These are phyloP conservation scores for Tipula lateralis DNA, from an alignment of 2,888 invertebrate species.

Conservation along the genomic window DNA sequence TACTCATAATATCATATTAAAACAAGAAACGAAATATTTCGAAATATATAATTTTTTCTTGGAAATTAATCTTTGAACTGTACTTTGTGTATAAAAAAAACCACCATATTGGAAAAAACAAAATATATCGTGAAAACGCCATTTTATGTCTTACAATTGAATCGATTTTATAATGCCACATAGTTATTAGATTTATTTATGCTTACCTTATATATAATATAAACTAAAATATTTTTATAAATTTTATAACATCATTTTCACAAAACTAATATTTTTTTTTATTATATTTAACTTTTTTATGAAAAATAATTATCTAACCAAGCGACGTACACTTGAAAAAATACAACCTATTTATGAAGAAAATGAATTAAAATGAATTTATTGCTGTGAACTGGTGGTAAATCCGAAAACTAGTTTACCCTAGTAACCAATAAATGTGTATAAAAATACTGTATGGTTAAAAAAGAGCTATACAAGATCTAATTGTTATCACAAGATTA, in stretches of 20 bases:
- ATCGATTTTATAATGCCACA: neutral
- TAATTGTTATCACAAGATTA: too few relatives aligned
- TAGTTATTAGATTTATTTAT: neutral
- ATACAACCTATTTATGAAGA: slow-evolving; percentile 19
- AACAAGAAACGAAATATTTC: neutral
- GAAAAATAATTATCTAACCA: slow-evolving; percentile 20
- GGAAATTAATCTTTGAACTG: neutral
- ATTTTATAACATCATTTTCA: neutral
- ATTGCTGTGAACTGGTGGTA: neutral
- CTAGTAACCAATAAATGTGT: neutral
- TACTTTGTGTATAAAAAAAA: neutral
- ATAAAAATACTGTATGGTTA: too few relatives aligned
- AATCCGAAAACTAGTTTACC: neutral
- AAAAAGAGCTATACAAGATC: too few relatives aligned
- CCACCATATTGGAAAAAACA: slow-evolving; percentile 24
- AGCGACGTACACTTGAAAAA: slow-evolving; percentile 6
- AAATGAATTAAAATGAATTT: neutral
- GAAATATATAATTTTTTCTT: neutral
- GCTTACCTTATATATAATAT: slow-evolving; percentile 1
- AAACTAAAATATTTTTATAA: neutral
- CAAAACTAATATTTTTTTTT: neutral
- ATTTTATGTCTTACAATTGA: neutral
- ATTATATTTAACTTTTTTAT: neutral
- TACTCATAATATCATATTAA: neutral
- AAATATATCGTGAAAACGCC: neutral